phyloP scores from a whole-genome alignment of 2,113 vertebrate species.

The Progne subis region DNA sequence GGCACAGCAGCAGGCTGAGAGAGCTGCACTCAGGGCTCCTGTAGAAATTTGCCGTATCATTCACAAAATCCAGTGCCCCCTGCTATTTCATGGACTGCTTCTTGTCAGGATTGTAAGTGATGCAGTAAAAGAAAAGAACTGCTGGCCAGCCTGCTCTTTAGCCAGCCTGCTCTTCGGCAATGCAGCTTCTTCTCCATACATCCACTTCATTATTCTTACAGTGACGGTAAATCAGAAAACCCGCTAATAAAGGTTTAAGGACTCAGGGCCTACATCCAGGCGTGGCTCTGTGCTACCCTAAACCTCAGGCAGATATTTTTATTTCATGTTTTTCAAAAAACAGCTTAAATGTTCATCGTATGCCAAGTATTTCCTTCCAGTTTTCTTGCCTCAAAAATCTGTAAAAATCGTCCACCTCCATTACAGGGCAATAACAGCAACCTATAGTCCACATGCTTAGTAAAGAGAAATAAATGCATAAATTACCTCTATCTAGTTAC shows the following conservation, averaged over 20 bases:
- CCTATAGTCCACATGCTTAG: background rate
- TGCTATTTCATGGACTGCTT: background rate
- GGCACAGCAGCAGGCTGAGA: background rate
- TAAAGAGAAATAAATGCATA: background rate
- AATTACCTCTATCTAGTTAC: background rate
- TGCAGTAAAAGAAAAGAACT: background rate
- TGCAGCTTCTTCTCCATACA: background rate
- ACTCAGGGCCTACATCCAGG: background rate
- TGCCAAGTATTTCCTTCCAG: background rate
- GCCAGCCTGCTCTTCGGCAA: background rate
- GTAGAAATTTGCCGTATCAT: background rate
- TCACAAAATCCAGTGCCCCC: background rate
- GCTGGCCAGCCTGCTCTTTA: background rate
- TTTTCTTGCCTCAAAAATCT: background rate
- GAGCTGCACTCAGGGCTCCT: background rate
- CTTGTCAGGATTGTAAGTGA: background rate
- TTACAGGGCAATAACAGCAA: background rate
- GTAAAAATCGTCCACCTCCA: background rate
- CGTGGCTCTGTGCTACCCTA: background rate
- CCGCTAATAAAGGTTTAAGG: background rate
- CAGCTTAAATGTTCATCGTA: background rate
- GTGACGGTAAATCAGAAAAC: background rate
- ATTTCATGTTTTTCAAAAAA: background rate
- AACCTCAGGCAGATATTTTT: background rate
- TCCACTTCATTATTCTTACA: background rate